Conservation (phyloP, 37 sponge, comb jelly and placozoan genomes). For the Hormiphora californensis region DNA sequence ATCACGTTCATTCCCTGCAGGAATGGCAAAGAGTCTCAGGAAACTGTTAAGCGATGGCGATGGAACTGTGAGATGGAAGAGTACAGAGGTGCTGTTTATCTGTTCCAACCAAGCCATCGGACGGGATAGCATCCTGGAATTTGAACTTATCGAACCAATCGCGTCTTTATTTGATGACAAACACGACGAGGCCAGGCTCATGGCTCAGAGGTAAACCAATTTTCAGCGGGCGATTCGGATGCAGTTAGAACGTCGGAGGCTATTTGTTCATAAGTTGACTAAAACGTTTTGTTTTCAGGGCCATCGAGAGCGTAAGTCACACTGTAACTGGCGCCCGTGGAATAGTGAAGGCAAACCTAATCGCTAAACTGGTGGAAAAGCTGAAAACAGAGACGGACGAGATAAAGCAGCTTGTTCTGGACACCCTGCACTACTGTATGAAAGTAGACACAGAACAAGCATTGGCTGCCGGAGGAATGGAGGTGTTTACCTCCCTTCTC, state of each 20-base stretch:
- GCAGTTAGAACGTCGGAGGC: neutral
- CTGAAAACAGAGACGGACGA: slow-evolving; percentile 56
- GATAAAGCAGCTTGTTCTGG: slow-evolving; percentile 64
- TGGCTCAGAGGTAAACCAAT: slow-evolving; percentile 26
- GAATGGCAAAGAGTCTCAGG: slow-evolving; percentile 58
- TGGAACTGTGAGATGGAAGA: slow-evolving; percentile 56
- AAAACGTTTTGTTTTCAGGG: too few species aligned
- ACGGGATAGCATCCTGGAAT: slow-evolving; percentile 45
- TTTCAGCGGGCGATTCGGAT: neutral
- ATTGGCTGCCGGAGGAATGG: slow-evolving; percentile 65
- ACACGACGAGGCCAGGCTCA: slow-evolving; percentile 42
- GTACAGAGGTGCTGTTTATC: slow-evolving; percentile 57
- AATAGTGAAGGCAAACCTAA: slow-evolving; percentile 40
- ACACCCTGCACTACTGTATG: slow-evolving; percentile 87
- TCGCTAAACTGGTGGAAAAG: slow-evolving; percentile 57
- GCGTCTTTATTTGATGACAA: slow-evolving; percentile 57
- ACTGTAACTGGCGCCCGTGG: slow-evolving; percentile 41
- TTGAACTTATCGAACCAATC: slow-evolving; percentile 51
- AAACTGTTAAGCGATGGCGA: slow-evolving; percentile 39
- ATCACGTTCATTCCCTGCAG: too few species aligned
- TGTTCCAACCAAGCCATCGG: slow-evolving; percentile 58
- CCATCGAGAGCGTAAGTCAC: slow-evolving; percentile 42
- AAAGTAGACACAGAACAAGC: slow-evolving; percentile 67
- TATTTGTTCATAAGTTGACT: too few species aligned
- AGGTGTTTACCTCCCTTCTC: slow-evolving; percentile 60